Evolutionary conservation across 2,888 invertebrate species (phyloP).

Genomic region (Polyploca ridens): DNA sequence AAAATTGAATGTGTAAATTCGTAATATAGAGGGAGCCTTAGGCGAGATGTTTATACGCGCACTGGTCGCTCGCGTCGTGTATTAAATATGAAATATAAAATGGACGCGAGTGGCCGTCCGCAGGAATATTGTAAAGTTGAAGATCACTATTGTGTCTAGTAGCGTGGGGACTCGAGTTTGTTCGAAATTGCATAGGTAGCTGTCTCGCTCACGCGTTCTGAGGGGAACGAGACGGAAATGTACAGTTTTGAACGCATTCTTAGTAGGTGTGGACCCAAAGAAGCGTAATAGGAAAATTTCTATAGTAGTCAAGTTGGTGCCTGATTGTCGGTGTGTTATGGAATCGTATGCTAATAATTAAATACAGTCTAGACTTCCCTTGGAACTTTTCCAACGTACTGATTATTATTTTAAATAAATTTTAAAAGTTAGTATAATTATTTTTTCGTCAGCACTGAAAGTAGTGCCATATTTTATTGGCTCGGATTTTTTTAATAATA

Average conservation of each 20-base stretch:
- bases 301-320: slow-evolving; percentile 80
- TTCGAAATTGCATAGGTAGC: slow-evolving; percentile 33
- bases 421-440: slow-evolving; percentile 73
- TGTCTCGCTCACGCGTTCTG: slow-evolving; percentile 16
- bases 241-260: slow-evolving; percentile 35
- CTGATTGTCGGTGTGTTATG: slow-evolving; percentile 67
- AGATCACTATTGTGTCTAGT: slow-evolving; percentile 29
- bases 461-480: slow-evolving; percentile 83
- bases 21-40: slow-evolving; percentile 49
- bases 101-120: slow-evolving; percentile 17
- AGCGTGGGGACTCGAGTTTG: slow-evolving; percentile 40
- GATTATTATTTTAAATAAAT: slow-evolving; percentile 76
- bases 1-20: slow-evolving; percentile 39
- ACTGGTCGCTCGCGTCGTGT: slow-evolving; percentile 18
- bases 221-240: slow-evolving; percentile 17
- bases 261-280: slow-evolving; percentile 58
- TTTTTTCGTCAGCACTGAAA: slow-evolving; percentile 74
- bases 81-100: slow-evolving; percentile 19
- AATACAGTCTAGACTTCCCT: slow-evolving; percentile 59
- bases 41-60: slow-evolving; percentile 31
- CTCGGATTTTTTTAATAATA: slow-evolving; percentile 67
- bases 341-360: slow-evolving; percentile 52
- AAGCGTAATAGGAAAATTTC: slow-evolving; percentile 70
- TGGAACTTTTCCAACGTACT: slow-evolving; percentile 80
- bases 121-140: slow-evolving; percentile 10